These are phyloP conservation scores for Lepidurus apus DNA, from an alignment of 1,140 invertebrate genomes.

Conservation along the genomic window DNA sequence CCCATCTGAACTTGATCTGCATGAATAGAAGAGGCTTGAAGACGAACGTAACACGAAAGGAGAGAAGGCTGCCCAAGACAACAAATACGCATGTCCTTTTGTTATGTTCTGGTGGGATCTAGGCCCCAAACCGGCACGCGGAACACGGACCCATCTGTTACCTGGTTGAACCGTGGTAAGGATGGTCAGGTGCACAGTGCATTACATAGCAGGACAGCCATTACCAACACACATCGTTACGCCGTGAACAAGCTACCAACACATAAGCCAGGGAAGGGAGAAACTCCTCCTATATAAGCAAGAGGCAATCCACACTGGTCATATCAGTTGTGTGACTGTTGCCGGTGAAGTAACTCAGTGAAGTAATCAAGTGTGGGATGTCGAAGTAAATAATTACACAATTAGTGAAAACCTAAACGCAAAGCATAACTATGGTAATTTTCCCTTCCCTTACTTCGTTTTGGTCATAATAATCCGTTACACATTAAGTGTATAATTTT, in stretches of 20 bases:
- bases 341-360: not conserved
- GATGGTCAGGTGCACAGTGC: not conserved
- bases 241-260: not conserved
- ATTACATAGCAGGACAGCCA: not conserved
- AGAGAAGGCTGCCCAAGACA: not conserved
- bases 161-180: not conserved
- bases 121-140: not conserved
- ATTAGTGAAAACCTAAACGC: not conserved
- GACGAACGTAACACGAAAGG: not conserved
- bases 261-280: not conserved
- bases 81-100: not conserved
- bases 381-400: not conserved
- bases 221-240: not conserved
- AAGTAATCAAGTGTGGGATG: not conserved
- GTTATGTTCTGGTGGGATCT: not conserved
- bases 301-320: not conserved
- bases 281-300: not conserved
- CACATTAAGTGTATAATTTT: too few species aligned
- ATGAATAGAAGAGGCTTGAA: not conserved
- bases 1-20: not conserved
- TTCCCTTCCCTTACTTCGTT: too few species aligned
- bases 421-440: too few species aligned
- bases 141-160: slow-evolving; percentile 18
- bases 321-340: not conserved
- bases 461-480: too few species aligned